Evolutionary conservation across 2,888 invertebrate genomes (phyloP).

Genomic region (Hyposoter dolosus): DNA sequence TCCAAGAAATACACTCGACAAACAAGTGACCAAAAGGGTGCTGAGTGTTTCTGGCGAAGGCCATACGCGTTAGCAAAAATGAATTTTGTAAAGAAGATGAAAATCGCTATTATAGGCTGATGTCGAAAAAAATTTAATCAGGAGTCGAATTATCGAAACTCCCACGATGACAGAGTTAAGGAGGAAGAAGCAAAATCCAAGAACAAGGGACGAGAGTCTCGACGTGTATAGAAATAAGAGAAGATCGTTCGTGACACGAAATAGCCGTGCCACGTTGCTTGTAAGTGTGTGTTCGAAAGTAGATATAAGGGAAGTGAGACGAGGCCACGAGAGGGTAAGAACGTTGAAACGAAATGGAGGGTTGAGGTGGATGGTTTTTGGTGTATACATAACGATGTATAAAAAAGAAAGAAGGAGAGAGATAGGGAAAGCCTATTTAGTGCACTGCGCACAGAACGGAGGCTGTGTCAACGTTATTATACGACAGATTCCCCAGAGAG

Average conservation of each 20-base stretch:
- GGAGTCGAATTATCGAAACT: conserved; percentile 56
- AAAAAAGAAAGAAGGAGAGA: conserved; percentile 66
- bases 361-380: conserved; percentile 27
- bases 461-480: conserved; percentile 83
- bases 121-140: conserved; percentile 36
- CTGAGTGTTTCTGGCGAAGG: not conserved
- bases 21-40: not conserved
- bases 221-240: conserved; percentile 23
- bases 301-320: conserved; percentile 51
- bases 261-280: not conserved
- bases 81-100: not conserved
- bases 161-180: conserved; percentile 14
- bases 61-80: conserved; percentile 4
- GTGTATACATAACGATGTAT: conserved; percentile 35
- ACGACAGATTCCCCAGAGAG: conserved; percentile 80
- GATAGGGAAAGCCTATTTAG: conserved; percentile 76
- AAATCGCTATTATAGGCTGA: conserved; percentile 29
- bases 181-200: not conserved
- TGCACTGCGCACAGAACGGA: conserved; percentile 71
- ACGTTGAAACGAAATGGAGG: conserved; percentile 19
- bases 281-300: conserved; percentile 26
- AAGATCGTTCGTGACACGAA: conserved; percentile 12
- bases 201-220: conserved; percentile 53
- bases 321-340: conserved; percentile 47
- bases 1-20: not conserved